These are phyloP conservation scores for Malurus cyaneus DNA, from an alignment of 2,113 vertebrate species.

Conservation along the genomic window DNA sequence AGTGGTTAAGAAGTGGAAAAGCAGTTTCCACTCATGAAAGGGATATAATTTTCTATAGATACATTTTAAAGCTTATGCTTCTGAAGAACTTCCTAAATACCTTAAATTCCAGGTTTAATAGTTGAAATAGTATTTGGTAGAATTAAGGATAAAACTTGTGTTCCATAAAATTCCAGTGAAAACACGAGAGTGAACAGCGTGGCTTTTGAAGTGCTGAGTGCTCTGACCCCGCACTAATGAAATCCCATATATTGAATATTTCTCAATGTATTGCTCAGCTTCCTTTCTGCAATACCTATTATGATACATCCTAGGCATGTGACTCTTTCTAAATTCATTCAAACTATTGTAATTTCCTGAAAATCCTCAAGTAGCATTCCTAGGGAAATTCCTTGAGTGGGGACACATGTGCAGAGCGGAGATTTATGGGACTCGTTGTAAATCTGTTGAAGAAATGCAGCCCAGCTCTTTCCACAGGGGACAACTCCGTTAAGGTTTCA, in stretches of 20 bases:
- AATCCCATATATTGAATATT: not conserved
- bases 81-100: not conserved
- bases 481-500: conserved; percentile 24
- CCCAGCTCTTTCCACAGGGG: not conserved
- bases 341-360: conserved; percentile 71
- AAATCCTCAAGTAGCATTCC: conserved; percentile 48
- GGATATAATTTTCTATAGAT: too few relatives aligned
- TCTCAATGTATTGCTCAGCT: not conserved
- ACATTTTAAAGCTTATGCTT: not conserved
- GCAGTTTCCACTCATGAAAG: not conserved
- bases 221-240: not conserved
- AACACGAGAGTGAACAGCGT: not conserved
- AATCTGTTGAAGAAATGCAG: conserved; percentile 2
- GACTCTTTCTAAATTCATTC: conserved; percentile 56
- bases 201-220: conserved; percentile 10
- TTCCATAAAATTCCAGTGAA: not conserved
- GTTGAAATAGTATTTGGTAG: not conserved
- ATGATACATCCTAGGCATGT: not conserved
- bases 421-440: conserved; percentile 55
- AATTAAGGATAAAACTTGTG: not conserved
- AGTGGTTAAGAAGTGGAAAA: not conserved
- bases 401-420: conserved; percentile 46
- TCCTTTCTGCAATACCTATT: conserved; percentile 4
- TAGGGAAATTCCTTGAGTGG: conserved; percentile 60
- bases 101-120: not conserved